phyloP scores from a whole-genome alignment of 1,140 invertebrate genomes.

The Bombus confusus region DNA sequence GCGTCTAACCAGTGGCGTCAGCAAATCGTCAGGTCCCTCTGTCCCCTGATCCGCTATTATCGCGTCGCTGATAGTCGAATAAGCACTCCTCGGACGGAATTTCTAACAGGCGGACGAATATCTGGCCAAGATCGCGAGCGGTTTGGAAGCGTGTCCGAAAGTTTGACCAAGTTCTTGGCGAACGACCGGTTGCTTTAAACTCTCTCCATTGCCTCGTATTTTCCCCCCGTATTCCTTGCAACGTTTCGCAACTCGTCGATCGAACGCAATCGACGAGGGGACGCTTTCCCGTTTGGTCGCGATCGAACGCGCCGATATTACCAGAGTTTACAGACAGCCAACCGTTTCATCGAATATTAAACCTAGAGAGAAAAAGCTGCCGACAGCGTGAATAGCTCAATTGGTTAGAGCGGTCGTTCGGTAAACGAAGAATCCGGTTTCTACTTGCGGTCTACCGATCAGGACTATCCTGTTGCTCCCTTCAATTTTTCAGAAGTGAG shows the following conservation, averaged over 20 bases:
- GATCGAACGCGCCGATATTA: neutral
- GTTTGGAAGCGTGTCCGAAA: neutral
- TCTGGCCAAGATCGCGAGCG: neutral
- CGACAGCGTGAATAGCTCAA: conserved; percentile 10
- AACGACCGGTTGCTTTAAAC: neutral
- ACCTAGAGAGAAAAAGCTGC: neutral
- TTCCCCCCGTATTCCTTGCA: neutral
- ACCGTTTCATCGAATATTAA: neutral
- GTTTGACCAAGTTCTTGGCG: conserved; percentile 27
- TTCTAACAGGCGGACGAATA: conserved; percentile 2
- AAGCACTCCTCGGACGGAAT: conserved; percentile 44
- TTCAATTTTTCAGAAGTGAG: neutral
- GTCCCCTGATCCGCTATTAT: conserved; percentile 33
- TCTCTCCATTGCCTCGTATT: neutral
- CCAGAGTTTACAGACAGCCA: neutral
- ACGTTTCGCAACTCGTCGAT: neutral
- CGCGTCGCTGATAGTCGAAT: conserved; percentile 39
- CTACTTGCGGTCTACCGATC: conserved; percentile 17
- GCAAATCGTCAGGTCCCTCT: conserved; percentile 41
- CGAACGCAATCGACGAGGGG: conserved; percentile 1
- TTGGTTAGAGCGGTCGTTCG: conserved; percentile 3
- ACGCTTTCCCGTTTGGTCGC: neutral
- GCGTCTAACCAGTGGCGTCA: conserved; percentile 43
- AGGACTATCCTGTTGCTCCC: neutral
- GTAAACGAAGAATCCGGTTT: conserved; percentile 18